Conservation (phyloP, 2,797 vertebrate genomes). For the Scolopax rusticola region DNA sequence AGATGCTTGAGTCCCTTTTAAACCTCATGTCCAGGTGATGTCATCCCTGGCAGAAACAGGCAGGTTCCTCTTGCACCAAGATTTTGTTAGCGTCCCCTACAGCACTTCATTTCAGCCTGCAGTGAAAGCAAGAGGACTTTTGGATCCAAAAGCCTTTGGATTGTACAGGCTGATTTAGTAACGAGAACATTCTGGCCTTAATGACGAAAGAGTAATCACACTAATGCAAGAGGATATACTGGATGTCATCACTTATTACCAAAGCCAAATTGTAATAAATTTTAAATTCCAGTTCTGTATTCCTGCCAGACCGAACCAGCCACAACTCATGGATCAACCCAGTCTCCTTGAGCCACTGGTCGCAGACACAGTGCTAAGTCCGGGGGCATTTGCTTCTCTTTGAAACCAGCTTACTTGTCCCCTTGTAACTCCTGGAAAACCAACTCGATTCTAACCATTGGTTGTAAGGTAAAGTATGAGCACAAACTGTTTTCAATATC, state of each 20-base stretch:
- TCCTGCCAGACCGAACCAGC: not conserved
- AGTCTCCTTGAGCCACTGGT: not conserved
- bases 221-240: not conserved
- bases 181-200: not conserved
- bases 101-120: not conserved
- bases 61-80: not conserved
- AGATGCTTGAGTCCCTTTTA: not conserved
- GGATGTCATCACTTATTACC: not conserved
- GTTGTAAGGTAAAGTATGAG: not conserved
- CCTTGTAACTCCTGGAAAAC: not conserved
- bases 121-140: not conserved
- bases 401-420: not conserved
- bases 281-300: not conserved
- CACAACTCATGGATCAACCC: not conserved
- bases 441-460: fast-evolving
- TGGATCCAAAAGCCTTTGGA: not conserved
- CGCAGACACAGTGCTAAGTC: not conserved
- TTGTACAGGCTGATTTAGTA: not conserved
- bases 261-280: not conserved
- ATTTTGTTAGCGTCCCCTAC: not conserved
- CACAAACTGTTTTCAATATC: conserved; percentile 8
- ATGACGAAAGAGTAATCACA: not conserved
- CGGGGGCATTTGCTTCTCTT: not conserved
- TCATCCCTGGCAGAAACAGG: not conserved
- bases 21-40: not conserved